Evolutionary conservation across 2,888 invertebrate species (phyloP), one percentile per base, ranked within the genome.

Genomic region (Philaethria dido): DNA sequence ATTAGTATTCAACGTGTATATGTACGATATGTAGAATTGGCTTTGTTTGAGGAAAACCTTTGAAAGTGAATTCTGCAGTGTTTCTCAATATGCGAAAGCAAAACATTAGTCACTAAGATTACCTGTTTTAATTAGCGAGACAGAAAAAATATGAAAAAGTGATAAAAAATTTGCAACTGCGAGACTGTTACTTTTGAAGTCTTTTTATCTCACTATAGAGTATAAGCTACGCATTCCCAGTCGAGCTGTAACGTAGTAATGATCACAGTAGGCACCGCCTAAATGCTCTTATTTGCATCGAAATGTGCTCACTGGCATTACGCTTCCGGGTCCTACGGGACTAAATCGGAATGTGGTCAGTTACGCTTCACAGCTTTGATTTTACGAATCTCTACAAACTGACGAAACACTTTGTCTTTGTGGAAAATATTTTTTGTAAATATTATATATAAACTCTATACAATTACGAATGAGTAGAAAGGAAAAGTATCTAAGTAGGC

Each of bases 201-300:
- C 82, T 82, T 87, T 88, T 86, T 85, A 83, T 82, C 82, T 81
- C 80, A 81, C 86, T 87, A 85, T 85, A 80, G 84, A 84, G 87
- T 85, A 86, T 85, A 86, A 82, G 78, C 82, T 78, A 80, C 74
- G 80, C 83, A 81, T 78, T 83, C 80, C 78, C 73, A 75, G 70
- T 78, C 82, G 85, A 84, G 87, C 86, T 86, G 87, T 87, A 89
- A 86, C 86, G 84, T 80, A 82, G 85, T 89, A 89, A 89, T 89
- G 85, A 82, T 86, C 83, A 86, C 86, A 85, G 86, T 87, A 82
- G 81, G 83, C 79, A 81, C 80, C 75, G 84, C 80, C 81, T 85
- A 86, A 89, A 87, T 82, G 87, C 79, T 83, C 84, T 82, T 88
- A 89, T 89, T 89, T 88, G 87, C 86, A 86, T 85, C 78, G 80